These are phyloP conservation scores for Aplysina aerophoba DNA, from an alignment of 37 sponge, comb jelly and placozoan genomes.

Conservation along the genomic window DNA sequence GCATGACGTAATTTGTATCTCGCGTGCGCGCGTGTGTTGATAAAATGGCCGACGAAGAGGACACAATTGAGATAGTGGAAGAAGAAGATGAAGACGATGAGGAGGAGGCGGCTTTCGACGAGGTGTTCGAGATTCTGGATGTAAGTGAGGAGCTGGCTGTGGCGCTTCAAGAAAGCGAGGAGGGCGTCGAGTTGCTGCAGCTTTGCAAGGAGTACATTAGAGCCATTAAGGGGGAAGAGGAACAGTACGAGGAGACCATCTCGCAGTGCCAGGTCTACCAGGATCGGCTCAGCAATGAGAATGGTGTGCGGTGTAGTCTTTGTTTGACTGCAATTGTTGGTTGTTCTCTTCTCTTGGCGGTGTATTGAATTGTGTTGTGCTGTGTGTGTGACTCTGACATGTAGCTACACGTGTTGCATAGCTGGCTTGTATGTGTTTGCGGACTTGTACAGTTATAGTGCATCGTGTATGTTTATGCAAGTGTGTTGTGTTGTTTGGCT, in stretches of 20 bases:
- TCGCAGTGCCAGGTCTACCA: not conserved
- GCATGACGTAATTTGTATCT: slow-evolving; percentile 22
- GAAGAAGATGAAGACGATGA: slow-evolving; percentile 41
- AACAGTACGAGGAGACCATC: slow-evolving; percentile 9
- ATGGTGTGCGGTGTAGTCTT: not conserved
- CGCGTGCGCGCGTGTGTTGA: too few species aligned
- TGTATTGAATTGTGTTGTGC: too few species aligned
- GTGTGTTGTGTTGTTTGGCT: too few species aligned
- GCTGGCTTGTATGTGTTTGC: too few species aligned
- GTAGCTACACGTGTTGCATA: too few species aligned
- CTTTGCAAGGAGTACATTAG: not conserved
- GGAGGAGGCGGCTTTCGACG: slow-evolving; percentile 13
- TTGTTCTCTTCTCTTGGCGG: too few species aligned
- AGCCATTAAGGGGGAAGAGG: not conserved
- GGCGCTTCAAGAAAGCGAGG: slow-evolving; percentile 20
- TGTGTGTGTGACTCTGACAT: too few species aligned
- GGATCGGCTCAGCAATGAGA: not conserved
- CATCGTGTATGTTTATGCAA: too few species aligned
- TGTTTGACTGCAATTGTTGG: too few species aligned
- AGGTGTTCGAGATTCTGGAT: not conserved
- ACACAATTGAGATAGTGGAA: not conserved
- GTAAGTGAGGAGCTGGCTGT: not conserved
- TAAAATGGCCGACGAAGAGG: slow-evolving; percentile 19
- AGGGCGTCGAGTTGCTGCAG: slow-evolving; percentile 24
- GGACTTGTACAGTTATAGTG: too few species aligned